A percentile compares a stretch with the other conserved stretches of the same genome.
These are phyloP conservation scores for Ferrisia virgata DNA, from an alignment of 2,888 invertebrate genomes.

Conservation along the genomic window DNA sequence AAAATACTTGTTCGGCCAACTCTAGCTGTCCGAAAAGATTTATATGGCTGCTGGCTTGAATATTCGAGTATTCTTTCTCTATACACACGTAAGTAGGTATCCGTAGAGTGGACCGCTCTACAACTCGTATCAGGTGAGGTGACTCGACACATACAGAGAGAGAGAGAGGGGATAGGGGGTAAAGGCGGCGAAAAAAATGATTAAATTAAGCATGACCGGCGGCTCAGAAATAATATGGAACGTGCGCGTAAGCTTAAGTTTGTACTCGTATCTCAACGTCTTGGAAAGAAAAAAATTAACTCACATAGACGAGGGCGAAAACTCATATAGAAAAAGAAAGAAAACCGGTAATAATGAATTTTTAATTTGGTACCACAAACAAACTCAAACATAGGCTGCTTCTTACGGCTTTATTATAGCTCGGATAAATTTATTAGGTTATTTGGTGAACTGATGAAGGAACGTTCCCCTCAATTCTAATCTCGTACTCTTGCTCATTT, in stretches of 20 bases:
- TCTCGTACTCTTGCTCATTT: too few relatives aligned
- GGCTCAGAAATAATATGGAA: not conserved
- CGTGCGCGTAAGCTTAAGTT: not conserved
- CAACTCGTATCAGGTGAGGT: too few relatives aligned
- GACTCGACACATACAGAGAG: too few relatives aligned
- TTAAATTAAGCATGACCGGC: conserved; percentile 5
- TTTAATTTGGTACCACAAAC: not conserved
- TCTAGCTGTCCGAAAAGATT: conserved; percentile 6
- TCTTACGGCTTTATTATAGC: not conserved
- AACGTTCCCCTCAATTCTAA: too few relatives aligned
- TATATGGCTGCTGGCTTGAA: conserved; percentile 8
- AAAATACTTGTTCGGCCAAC: not conserved
- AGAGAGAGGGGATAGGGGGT: too few relatives aligned
- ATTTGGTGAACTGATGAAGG: not conserved
- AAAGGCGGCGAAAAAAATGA: not conserved
- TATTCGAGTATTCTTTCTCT: not conserved
- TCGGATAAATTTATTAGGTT: not conserved
- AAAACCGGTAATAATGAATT: conserved; percentile 14
- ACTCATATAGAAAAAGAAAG: not conserved
- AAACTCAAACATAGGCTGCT: not conserved
- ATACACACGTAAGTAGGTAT: not conserved
- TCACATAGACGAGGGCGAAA: not conserved
- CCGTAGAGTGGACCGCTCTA: not conserved
- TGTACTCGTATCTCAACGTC: not conserved
- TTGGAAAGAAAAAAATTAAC: not conserved